Conservation (phyloP, 1,140 invertebrate species). For the silkworm (Bombyx mori) region ASM3026992v2 NC_085123.1:1889501-1890000, state of each 20-base stretch:
- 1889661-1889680: conserved; percentile 57
- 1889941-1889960: conserved; percentile 1
- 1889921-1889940: conserved; percentile 76
- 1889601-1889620: conserved; percentile 71
- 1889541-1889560: neutral
- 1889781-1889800: conserved; percentile 63
- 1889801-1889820: conserved; percentile 67
- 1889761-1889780: conserved; percentile 75
- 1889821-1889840: conserved; percentile 61
- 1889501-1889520: too few species aligned
- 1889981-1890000: too few species aligned
- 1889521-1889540: too few species aligned
- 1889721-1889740: conserved; percentile 75
- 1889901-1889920: conserved; percentile 83
- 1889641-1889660: conserved; percentile 64
- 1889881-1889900: conserved; percentile 82
- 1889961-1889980: too few species aligned
- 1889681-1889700: conserved; percentile 57
- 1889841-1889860: conserved; percentile 59
- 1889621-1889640: conserved; percentile 79
- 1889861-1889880: conserved; percentile 79
- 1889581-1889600: conserved; percentile 62
- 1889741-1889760: conserved; percentile 72
- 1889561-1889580: conserved; percentile 10
- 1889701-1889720: conserved; percentile 73